Evolutionary conservation across 2,113 vertebrate species (phyloP), one percentile per base, ranked within the genome.

Genomic region (Globicephala melas): DNA sequence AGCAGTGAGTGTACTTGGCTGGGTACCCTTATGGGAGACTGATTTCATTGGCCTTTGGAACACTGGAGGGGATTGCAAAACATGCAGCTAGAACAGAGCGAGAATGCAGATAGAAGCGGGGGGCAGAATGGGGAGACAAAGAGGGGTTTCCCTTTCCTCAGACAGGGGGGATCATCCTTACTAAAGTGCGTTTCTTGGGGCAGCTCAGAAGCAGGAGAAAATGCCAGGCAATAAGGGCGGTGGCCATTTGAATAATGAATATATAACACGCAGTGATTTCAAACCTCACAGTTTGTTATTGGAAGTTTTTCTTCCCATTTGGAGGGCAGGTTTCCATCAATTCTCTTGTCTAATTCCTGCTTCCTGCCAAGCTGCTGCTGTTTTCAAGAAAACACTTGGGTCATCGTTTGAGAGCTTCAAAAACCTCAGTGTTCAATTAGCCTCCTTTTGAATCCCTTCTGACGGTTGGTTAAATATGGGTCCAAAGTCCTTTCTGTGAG

Each of bases 321-420:
- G 50, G 67, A 85, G 58, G 8, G 14, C 47, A 28, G 85, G 58
- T 65, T 31, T 91, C 73, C 36, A 28, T 41, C 58, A 0, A 1
- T 79, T 31, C 41, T 55, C 87, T 55, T 1, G 26, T 85, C 25
- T 70, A 25, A 70, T 89, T 86, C 71, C 62, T 47, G 82, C 81
- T 89, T 94, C 94, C 93, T 65, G 94, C 82, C 79, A 38, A 65
- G 65, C 70, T 20, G 80, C 20, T 9, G 2, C 41, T 9, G 33
- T 83, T 94, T 96, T 89, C 68, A 67, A 79, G 76, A 93, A 94
- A 60, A 89, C 77, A 68, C 86, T 47, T 38, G 65, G 28, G 8
- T 86, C 28, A 2, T 82, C 62, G 2, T 47, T 47, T 38, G 38
- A 91, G 68, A 21, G 28, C 20, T 47, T 50, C 21, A n/a, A 28